Conservation (phyloP, 2,888 invertebrate species). For the Cheilosia variabilis region DNA sequence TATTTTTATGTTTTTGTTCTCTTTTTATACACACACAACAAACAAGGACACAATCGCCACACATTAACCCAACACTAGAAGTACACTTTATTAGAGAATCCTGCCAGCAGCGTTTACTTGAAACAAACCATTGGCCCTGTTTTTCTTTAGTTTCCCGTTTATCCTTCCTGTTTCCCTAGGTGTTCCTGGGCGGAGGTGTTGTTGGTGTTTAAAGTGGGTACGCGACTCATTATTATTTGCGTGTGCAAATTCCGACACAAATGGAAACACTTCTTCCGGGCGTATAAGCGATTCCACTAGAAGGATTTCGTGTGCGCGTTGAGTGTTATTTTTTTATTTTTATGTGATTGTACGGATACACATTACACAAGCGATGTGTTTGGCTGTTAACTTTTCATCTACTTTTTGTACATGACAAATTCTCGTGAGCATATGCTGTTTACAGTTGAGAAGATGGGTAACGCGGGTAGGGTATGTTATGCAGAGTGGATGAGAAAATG, state of each 20-base stretch:
- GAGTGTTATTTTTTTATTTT: conserved; percentile 55
- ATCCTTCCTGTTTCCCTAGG: conserved; percentile 40
- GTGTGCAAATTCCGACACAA: conserved; percentile 43
- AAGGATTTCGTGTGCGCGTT: conserved; percentile 45
- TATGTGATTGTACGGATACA: conserved; percentile 33
- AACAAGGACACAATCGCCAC: conserved; percentile 8
- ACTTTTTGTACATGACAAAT: conserved; percentile 35
- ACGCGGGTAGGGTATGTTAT: background rate
- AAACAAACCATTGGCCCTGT: conserved; percentile 61
- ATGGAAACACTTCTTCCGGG: conserved; percentile 59
- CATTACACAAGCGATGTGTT: conserved; percentile 22
- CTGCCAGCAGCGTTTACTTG: conserved; percentile 65
- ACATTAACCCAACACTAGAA: conserved; percentile 57
- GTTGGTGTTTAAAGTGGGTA: conserved; percentile 31
- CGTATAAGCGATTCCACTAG: conserved; percentile 52
- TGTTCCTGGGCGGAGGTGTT: conserved; percentile 23
- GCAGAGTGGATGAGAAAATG: background rate
- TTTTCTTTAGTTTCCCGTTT: conserved; percentile 20
- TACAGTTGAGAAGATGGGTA: background rate
- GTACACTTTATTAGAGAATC: conserved; percentile 50
- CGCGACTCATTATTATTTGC: conserved; percentile 63
- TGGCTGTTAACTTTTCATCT: conserved; percentile 17
- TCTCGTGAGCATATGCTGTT: conserved; percentile 15
- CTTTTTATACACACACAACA: conserved; percentile 2
- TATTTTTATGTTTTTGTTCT: background rate